A percentile compares a stretch with the other conserved stretches of the same genome.
Evolutionary conservation across 2,888 invertebrate genomes (phyloP).

Genomic region (Tuberolachnus salignus): DNA sequence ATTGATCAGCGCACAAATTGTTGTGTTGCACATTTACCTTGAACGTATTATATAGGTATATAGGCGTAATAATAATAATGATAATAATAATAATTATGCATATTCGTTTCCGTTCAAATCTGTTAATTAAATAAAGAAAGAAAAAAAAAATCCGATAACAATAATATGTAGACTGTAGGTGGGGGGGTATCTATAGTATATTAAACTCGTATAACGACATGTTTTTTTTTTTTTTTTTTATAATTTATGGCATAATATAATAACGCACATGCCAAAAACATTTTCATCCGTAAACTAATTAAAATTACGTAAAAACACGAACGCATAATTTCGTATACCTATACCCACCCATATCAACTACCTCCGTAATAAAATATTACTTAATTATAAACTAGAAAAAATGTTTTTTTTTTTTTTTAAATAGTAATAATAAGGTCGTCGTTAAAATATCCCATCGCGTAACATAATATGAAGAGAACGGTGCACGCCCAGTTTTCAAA

Average conservation of each 20-base stretch:
- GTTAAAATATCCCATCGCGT: too few species aligned
- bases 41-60: not conserved
- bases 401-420: too few species aligned
- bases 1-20: not conserved
- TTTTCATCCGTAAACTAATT: conserved; percentile 40
- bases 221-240: not conserved
- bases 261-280: conserved; percentile 3
- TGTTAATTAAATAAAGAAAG: conserved; percentile 19
- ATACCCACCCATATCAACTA: too few species aligned
- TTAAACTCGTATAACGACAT: not conserved
- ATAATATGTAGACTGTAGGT: too few species aligned
- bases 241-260: conserved; percentile 17
- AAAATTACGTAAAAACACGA: conserved; percentile 5
- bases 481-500: too few species aligned
- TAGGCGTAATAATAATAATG: conserved; percentile 4
- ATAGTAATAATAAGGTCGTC: too few species aligned
- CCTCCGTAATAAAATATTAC: too few species aligned
- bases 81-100: not conserved
- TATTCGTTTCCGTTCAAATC: conserved; percentile 30
- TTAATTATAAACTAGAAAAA: not conserved
- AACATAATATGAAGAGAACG: too few species aligned
- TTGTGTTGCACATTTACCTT: conserved; percentile 14
- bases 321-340: not conserved
- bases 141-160: conserved; percentile 24
- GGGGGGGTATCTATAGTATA: too few species aligned